These are phyloP conservation scores for Thalassarche chlororhynchos DNA, from an alignment of 2,113 vertebrate genomes.

Conservation along the genomic window DNA sequence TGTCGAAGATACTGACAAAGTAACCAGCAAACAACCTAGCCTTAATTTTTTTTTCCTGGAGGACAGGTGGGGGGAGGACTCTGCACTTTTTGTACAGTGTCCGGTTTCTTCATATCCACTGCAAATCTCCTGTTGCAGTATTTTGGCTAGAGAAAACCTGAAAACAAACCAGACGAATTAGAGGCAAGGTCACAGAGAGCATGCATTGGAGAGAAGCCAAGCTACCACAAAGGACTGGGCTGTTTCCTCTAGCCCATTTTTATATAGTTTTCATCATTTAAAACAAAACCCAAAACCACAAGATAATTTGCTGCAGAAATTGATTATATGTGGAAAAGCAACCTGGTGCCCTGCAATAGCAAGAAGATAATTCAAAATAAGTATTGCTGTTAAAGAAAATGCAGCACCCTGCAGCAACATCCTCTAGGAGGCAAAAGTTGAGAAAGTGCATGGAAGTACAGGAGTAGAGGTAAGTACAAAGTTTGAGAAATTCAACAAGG, in stretches of 20 bases:
- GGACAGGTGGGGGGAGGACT: fast-evolving
- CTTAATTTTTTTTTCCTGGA: not conserved
- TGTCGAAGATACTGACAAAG: not conserved
- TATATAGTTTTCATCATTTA: not conserved
- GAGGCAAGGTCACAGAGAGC: not conserved
- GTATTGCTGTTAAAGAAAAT: not conserved
- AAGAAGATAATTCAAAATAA: not conserved
- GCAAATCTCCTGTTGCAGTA: not conserved
- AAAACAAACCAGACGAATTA: not conserved
- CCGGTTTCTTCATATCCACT: not conserved
- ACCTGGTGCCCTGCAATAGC: not conserved
- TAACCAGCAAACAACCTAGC: not conserved
- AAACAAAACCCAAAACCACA: not conserved
- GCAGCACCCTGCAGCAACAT: not conserved
- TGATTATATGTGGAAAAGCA: not conserved
- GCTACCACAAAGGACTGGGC: not conserved
- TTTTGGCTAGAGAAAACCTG: not conserved
- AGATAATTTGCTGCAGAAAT: not conserved
- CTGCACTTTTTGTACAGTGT: not conserved
- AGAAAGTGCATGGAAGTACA: not conserved
- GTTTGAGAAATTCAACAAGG: not conserved
- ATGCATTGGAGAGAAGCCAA: not conserved
- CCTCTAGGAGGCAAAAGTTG: not conserved
- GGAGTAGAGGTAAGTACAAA: not conserved
- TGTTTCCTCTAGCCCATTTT: not conserved